Evolutionary conservation across 2,113 vertebrate species (phyloP).

Genomic region (Numenius arquata): DNA sequence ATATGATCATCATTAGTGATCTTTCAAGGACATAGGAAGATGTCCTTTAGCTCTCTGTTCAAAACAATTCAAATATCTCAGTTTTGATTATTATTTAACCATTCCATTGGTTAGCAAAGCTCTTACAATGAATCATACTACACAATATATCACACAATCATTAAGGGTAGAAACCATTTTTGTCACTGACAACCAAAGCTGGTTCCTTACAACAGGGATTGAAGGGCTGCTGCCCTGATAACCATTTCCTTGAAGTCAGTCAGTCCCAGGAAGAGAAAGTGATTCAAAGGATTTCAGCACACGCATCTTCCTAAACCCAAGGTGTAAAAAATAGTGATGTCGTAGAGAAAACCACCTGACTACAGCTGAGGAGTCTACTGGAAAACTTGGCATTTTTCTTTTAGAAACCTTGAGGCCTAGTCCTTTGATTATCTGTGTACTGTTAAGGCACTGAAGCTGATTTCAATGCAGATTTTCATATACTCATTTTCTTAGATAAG

Average conservation of each 20-base stretch:
- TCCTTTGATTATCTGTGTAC: neutral
- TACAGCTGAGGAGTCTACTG: neutral
- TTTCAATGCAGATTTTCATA: neutral
- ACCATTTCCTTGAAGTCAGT: neutral
- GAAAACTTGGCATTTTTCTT: neutral
- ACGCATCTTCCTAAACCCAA: neutral
- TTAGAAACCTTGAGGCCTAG: neutral
- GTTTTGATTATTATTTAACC: neutral
- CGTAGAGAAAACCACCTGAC: neutral
- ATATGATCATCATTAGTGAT: slow-evolving; percentile 40
- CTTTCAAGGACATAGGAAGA: slow-evolving; percentile 1
- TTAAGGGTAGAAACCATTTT: neutral
- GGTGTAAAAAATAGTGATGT: neutral
- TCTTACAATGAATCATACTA: neutral
- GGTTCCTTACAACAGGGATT: neutral
- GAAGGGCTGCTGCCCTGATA: neutral
- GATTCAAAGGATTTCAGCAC: neutral
- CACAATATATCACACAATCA: neutral
- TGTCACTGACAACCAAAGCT: neutral
- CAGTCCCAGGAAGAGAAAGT: neutral
- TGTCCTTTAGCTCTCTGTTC: neutral
- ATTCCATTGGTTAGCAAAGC: neutral
- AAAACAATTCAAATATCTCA: neutral
- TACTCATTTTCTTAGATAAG: neutral
- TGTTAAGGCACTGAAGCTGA: neutral